Percentiles rank a stretch among this genome's conserved stretches.
Conservation (phyloP, 2,797 vertebrate genomes). For the Triplophysa yarkandensis region DNA sequence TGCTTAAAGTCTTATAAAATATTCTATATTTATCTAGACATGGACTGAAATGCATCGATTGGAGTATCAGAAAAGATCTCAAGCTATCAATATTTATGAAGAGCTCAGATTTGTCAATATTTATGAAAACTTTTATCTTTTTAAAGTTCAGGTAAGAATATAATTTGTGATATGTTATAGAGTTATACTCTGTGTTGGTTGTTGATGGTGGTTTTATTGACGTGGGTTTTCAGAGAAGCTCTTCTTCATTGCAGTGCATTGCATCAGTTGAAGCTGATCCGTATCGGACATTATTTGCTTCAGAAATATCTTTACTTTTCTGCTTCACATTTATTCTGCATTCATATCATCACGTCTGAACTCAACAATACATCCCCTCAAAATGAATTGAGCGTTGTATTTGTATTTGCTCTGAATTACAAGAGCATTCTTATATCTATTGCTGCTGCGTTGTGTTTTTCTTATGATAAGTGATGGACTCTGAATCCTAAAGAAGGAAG, state of each 20-base stretch:
- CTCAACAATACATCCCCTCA: conserved; percentile 2
- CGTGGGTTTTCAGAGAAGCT: conserved; percentile 5
- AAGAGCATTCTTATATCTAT: neutral
- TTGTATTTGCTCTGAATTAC: conserved; percentile 19
- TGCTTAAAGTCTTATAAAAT: too few relatives aligned
- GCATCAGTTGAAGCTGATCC: conserved; percentile 61
- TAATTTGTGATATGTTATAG: neutral
- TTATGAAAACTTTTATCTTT: too few relatives aligned
- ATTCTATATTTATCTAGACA: too few relatives aligned
- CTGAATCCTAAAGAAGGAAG: conserved; percentile 5
- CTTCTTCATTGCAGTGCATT: conserved; percentile 66
- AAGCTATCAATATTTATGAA: too few relatives aligned
- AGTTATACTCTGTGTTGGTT: neutral
- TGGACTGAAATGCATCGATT: too few relatives aligned
- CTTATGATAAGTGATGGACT: conserved; percentile 14
- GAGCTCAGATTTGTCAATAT: too few relatives aligned
- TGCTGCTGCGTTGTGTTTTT: conserved; percentile 8
- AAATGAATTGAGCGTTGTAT: conserved; percentile 11
- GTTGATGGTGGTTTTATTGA: conserved; percentile 2
- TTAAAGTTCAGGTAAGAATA: too few relatives aligned
- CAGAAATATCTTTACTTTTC: conserved; percentile 25
- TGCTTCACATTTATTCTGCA: neutral
- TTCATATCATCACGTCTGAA: conserved; percentile 2
- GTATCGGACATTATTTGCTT: conserved; percentile 34
- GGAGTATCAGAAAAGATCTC: too few relatives aligned